Conservation (phyloP, 2,113 vertebrate species). For the Otolemur garnettii region DNA sequence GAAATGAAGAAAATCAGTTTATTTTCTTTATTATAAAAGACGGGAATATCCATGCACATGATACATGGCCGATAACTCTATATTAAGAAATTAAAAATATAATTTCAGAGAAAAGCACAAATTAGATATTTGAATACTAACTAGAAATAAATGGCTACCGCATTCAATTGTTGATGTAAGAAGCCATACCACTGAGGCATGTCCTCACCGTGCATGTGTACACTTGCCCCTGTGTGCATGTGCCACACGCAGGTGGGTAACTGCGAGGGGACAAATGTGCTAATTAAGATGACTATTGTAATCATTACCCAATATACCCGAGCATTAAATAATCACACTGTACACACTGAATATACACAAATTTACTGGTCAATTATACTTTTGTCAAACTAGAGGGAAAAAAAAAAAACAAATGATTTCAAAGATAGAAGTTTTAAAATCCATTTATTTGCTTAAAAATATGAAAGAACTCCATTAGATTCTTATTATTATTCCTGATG, state of each 20-base stretch:
- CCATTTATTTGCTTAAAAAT: background rate
- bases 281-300: background rate
- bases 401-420: background rate
- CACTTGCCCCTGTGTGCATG: background rate
- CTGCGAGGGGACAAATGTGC: background rate
- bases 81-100: conserved; percentile 36
- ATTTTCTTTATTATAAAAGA: background rate
- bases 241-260: background rate
- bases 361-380: background rate
- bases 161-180: background rate
- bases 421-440: background rate
- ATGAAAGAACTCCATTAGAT: background rate
- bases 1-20: background rate
- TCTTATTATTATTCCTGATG: background rate
- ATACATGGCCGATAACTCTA: background rate
- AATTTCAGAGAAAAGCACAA: conserved; percentile 22
- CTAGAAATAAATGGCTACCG: background rate
- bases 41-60: background rate
- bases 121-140: background rate
- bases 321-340: background rate
- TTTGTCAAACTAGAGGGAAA: background rate
- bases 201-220: background rate
- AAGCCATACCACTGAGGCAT: background rate
- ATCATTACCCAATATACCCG: background rate
- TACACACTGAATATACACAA: background rate